These are phyloP conservation scores for Oithona nana DNA, from an alignment of 2,888 invertebrate species.

Conservation along the genomic window DNA sequence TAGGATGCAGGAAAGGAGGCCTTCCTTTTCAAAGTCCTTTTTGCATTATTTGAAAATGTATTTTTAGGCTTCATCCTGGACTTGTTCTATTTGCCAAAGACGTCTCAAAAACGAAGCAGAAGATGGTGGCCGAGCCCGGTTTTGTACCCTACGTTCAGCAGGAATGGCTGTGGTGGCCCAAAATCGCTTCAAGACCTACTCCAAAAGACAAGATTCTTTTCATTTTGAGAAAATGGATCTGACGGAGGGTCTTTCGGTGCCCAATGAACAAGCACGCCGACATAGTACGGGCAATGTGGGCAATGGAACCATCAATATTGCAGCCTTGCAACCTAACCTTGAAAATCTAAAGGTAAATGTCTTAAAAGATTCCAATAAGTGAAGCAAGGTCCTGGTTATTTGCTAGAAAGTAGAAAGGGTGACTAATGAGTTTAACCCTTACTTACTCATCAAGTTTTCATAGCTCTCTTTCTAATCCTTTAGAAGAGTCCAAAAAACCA, in stretches of 20 bases:
- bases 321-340: not conserved
- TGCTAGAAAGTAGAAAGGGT: too few species aligned
- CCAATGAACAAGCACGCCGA: not conserved
- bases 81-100: conserved; percentile 5
- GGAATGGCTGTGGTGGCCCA: not conserved
- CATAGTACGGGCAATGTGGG: conserved; percentile 14
- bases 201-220: not conserved
- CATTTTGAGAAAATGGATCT: not conserved
- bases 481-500: too few species aligned
- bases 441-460: too few species aligned
- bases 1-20: too few species aligned
- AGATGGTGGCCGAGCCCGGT: not conserved
- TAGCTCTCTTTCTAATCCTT: too few species aligned
- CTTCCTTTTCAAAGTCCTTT: too few species aligned
- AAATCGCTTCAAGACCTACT: not conserved
- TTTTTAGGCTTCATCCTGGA: conserved; percentile 1
- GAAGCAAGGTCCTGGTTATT: too few species aligned
- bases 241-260: conserved; percentile 2
- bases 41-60: too few species aligned
- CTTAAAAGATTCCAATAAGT: too few species aligned
- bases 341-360: not conserved
- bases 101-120: conserved; percentile 1
- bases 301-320: not conserved
- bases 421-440: too few species aligned
- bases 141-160: not conserved